A percentile compares a stretch with the other conserved stretches of the same genome.
These are phyloP conservation scores for Silurus asotus DNA, from an alignment of 2,113 vertebrate genomes.

Conservation along the genomic window DNA sequence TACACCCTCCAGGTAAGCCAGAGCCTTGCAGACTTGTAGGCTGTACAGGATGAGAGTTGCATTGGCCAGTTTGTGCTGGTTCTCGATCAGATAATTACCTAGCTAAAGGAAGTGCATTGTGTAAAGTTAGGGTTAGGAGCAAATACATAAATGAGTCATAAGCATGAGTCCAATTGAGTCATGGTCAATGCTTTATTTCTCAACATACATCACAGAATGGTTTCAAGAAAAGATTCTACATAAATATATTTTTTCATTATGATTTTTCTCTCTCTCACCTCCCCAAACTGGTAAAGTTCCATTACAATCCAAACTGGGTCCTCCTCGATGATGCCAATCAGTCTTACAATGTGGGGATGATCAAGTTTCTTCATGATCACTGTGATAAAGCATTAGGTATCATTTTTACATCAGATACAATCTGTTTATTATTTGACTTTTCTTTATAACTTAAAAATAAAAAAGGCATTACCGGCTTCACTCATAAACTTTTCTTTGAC, in stretches of 20 bases:
- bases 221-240: background rate
- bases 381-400: constrained; percentile 55
- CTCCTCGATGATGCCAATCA: constrained; percentile 85
- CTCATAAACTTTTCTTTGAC: constrained; percentile 94
- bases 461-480: constrained; percentile 80
- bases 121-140: constrained; percentile 16
- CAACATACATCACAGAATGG: background rate
- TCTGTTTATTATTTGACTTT: background rate
- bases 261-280: constrained; percentile 72
- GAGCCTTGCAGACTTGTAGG: constrained; percentile 90
- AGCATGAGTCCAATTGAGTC: constrained; percentile 11
- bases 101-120: constrained; percentile 68
- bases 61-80: constrained; percentile 72
- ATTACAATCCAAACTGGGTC: constrained; percentile 94
- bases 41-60: constrained; percentile 78
- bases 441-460: background rate
- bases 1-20: constrained; percentile 90
- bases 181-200: constrained; percentile 11
- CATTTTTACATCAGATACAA: background rate
- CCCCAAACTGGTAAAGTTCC: constrained; percentile 87
- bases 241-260: background rate
- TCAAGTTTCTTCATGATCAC: constrained; percentile 90
- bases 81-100: constrained; percentile 82
- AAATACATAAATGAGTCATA: constrained; percentile 34
- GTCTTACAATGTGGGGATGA: constrained; percentile 89